phyloP scores from a whole-genome alignment of 2,888 invertebrate species.

The Hydriomena furcata region DNA sequence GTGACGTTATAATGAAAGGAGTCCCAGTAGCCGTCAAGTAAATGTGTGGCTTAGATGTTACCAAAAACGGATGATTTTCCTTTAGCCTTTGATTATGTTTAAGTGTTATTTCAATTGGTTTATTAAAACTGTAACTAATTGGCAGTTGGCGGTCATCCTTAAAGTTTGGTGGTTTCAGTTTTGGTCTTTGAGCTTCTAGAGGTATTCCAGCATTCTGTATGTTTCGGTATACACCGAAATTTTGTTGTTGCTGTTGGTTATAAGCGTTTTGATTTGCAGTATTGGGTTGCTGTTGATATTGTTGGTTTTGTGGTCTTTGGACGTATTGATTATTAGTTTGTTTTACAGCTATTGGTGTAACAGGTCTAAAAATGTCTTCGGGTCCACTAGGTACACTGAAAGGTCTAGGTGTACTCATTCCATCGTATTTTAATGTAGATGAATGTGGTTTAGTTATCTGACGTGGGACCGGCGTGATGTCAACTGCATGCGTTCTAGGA shows the following conservation, averaged over 20 bases:
- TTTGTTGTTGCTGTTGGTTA: slow-evolving; percentile 44
- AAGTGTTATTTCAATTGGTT: slow-evolving; percentile 45
- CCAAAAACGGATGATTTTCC: slow-evolving; percentile 48
- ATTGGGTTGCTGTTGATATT: slow-evolving; percentile 47
- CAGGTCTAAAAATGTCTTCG: slow-evolving; percentile 41
- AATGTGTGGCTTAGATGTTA: slow-evolving; percentile 60
- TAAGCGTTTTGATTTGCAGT: slow-evolving; percentile 36
- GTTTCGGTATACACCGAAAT: slow-evolving; percentile 36
- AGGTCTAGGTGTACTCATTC: slow-evolving; percentile 75
- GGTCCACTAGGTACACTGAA: slow-evolving; percentile 59
- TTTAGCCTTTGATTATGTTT: slow-evolving; percentile 45
- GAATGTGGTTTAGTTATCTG: slow-evolving; percentile 39
- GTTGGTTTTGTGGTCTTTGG: slow-evolving; percentile 42
- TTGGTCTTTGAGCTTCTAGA: slow-evolving; percentile 55
- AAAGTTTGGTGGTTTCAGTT: slow-evolving; percentile 72
- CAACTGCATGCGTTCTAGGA: slow-evolving; percentile 42
- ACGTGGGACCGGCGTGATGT: slow-evolving; percentile 48
- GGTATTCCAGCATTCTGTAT: slow-evolving; percentile 48
- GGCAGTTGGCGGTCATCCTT: slow-evolving; percentile 74
- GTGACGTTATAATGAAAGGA: slow-evolving; percentile 55
- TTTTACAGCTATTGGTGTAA: slow-evolving; percentile 30
- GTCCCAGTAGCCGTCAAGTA: slow-evolving; percentile 53
- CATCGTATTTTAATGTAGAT: slow-evolving; percentile 61
- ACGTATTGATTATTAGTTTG: slow-evolving; percentile 46
- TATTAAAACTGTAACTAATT: slow-evolving; percentile 67